These are phyloP conservation scores for Steatornis caripensis DNA, from an alignment of 2,113 vertebrate genomes.

Conservation along the genomic window DNA sequence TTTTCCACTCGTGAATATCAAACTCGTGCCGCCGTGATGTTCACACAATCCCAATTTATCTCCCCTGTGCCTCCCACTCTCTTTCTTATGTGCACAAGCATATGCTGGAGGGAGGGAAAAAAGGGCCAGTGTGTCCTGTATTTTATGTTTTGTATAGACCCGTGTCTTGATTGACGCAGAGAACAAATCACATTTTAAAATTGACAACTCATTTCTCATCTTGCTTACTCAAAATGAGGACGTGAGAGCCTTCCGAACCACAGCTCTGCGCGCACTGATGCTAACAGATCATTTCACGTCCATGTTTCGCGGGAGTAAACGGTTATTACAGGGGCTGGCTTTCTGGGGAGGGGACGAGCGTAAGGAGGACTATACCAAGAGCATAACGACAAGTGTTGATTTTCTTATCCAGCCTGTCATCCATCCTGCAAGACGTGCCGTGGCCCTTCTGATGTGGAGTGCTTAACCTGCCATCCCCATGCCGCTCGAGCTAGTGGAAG, in stretches of 20 bases:
- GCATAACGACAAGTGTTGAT: neutral
- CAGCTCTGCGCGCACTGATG: neutral
- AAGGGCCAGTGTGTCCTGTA: neutral
- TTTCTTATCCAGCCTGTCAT: constrained; percentile 74
- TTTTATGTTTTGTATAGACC: neutral
- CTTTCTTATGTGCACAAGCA: neutral
- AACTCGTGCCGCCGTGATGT: neutral
- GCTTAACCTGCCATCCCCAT: constrained; percentile 75
- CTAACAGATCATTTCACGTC: neutral
- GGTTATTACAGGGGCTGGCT: neutral
- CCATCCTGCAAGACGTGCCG: constrained; percentile 78
- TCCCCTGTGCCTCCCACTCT: neutral
- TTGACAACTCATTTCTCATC: neutral
- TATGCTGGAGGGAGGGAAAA: neutral
- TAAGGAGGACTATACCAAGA: neutral
- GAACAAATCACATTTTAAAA: neutral
- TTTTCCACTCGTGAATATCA: neutral
- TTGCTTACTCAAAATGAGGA: neutral
- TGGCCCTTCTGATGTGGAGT: constrained; percentile 73
- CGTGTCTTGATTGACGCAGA: neutral
- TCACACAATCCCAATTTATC: neutral
- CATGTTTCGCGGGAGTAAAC: neutral
- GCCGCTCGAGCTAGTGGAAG: constrained; percentile 50
- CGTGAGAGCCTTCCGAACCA: neutral
- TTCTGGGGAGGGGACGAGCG: neutral